Conservation (phyloP, 2,888 invertebrate species). For the Eucera pruinosa region DNA sequence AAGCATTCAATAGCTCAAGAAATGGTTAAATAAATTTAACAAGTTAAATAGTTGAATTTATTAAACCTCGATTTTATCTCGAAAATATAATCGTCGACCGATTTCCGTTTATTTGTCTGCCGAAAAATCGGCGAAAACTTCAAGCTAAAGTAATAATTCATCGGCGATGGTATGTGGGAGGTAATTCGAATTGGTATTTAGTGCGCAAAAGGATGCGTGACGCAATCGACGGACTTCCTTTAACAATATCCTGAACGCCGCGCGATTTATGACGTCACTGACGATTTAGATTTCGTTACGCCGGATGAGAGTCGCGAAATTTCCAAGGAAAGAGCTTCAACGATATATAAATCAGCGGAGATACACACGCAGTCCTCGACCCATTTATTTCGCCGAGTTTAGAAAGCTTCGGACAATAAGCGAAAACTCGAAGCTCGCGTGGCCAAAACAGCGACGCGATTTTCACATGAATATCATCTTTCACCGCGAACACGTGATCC, state of each 20-base stretch:
- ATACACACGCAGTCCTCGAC: slow-evolving; percentile 58
- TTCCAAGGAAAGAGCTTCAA: slow-evolving; percentile 47
- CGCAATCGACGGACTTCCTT: slow-evolving; percentile 60
- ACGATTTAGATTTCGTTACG: slow-evolving; percentile 58
- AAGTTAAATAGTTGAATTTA: no score
- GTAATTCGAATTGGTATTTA: slow-evolving; percentile 39
- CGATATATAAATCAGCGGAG: slow-evolving; percentile 55
- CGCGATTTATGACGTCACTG: slow-evolving; percentile 48
- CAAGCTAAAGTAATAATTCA: slow-evolving; percentile 40
- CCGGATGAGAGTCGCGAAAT: slow-evolving; percentile 46
- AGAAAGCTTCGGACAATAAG: slow-evolving; percentile 45
- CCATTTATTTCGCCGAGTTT: slow-evolving; percentile 53
- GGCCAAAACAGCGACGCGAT: slow-evolving; percentile 8
- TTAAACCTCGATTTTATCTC: no score
- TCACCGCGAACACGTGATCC: background rate
- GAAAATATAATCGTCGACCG: no score
- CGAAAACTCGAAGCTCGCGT: slow-evolving; percentile 12
- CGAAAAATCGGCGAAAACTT: no score
- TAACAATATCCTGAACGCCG: slow-evolving; percentile 48
- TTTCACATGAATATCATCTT: background rate
- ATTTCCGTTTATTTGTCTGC: background rate
- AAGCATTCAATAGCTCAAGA: no score
- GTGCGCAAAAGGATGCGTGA: slow-evolving; percentile 39
- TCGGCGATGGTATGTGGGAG: slow-evolving; percentile 7
- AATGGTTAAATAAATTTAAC: no score